Conservation (phyloP, 2,888 invertebrate genomes). For the Ormia ochracea region DNA sequence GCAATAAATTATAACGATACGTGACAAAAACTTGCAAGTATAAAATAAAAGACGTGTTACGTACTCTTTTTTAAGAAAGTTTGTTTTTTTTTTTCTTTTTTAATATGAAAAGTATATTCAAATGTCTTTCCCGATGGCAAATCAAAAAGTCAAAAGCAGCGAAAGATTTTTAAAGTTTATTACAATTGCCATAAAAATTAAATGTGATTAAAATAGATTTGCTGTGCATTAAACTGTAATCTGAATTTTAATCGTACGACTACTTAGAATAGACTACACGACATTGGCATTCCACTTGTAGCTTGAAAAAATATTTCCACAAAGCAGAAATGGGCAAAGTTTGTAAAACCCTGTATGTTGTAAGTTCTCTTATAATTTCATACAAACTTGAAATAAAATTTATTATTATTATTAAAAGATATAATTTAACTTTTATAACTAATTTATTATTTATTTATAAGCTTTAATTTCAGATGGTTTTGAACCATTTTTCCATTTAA, state of each 20-base stretch:
- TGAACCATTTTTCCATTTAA: too few relatives aligned
- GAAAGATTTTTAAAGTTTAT: constrained; percentile 5
- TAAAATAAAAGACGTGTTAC: neutral
- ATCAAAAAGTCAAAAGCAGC: constrained; percentile 19
- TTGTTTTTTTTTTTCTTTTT: neutral
- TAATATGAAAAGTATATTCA: constrained; percentile 12
- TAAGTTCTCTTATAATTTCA: too few relatives aligned
- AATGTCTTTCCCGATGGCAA: constrained; percentile 30
- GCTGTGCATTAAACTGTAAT: neutral
- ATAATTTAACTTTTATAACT: too few relatives aligned
- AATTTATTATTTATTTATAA: too few relatives aligned
- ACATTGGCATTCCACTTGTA: too few relatives aligned
- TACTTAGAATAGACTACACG: neutral
- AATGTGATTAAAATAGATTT: constrained; percentile 6
- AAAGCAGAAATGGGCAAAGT: too few relatives aligned
- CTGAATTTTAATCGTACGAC: neutral
- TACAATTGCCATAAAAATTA: constrained; percentile 18
- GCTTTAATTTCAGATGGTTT: too few relatives aligned
- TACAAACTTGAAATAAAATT: too few relatives aligned
- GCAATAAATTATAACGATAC: constrained; percentile 58
- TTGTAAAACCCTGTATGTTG: too few relatives aligned
- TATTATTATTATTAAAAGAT: too few relatives aligned
- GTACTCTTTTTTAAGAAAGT: neutral
- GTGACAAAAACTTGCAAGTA: constrained; percentile 53
- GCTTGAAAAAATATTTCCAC: too few relatives aligned